Evolutionary conservation across 2,797 vertebrate species (phyloP), one percentile per base, ranked within the genome.

Genomic region (Clarias platycephalus): DNA sequence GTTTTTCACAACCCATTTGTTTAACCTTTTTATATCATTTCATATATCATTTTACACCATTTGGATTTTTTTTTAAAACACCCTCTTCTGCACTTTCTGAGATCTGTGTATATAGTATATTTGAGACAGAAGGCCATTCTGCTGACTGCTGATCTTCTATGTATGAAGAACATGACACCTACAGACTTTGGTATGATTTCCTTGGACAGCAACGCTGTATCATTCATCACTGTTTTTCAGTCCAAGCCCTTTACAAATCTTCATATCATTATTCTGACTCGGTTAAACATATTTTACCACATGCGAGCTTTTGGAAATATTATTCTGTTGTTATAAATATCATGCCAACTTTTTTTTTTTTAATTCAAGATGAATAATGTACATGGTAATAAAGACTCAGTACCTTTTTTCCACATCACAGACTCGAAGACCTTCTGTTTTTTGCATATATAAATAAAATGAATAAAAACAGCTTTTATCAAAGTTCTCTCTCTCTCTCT

Each of bases 351-450:
- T 60, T 76, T 63, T 64, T 72, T 16, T 75, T 55, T 60, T 75
- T 55, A 0, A 58, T 58, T 31, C 58, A 34, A 60, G 62, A 44
- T 79, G 22, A 79, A 63, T 77, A 37, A 60, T 60, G 28, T 60
- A 74, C 24, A 66, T n/a, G 64, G 62, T 81, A 81, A 76, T 81
- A 76, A 44, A 57, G 20, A 74, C 18, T 63, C 77, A 18, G 40
- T 84, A 44, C 57, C 40, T 71, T 78, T 22, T 22, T 85, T 75
- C 31, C 60, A 67, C 70, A 81, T 81, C 60, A 75, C 67, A 81
- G 67, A 74, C 58, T 55, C 49, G 2, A 44, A 55, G 78, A 81
- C 58, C 67, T 83, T 76, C 72, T 71, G 18, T 37, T 7, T 62
- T 60, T 79, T 44, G 55, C 28, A 58, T 77, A 58, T 58, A 34